These are phyloP conservation scores for Machaerirhynchus nigripectus DNA, from an alignment of 2,113 vertebrate genomes.

Conservation along the genomic window DNA sequence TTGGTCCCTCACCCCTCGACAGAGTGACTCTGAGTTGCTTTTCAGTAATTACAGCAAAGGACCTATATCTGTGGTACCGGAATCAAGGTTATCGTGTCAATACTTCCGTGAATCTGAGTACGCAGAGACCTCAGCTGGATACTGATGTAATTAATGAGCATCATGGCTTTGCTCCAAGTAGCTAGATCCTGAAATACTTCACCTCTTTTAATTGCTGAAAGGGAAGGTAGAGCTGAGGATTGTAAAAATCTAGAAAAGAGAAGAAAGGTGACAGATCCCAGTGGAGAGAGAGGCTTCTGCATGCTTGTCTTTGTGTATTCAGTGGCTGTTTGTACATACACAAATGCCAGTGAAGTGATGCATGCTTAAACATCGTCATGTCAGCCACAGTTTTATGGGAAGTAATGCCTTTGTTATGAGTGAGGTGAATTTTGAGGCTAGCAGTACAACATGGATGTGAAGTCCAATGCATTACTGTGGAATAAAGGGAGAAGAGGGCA, in stretches of 20 bases:
- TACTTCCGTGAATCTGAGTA: neutral
- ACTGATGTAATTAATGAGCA: neutral
- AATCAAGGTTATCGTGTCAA: rapidly evolving
- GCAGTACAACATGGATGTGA: neutral
- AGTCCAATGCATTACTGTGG: neutral
- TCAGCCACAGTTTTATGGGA: neutral
- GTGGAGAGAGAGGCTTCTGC: neutral
- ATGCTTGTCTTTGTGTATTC: neutral
- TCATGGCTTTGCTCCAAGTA: neutral
- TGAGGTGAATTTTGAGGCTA: neutral
- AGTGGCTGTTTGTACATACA: neutral
- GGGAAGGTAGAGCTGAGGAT: neutral
- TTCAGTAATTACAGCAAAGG: neutral
- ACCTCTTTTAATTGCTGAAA: neutral
- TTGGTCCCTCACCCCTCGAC: neutral
- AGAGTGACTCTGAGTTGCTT: neutral
- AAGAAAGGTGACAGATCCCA: neutral
- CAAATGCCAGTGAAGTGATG: neutral
- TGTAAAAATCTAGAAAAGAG: neutral
- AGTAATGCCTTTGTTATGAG: neutral
- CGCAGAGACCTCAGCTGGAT: neutral
- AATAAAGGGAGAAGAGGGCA: neutral
- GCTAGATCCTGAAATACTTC: neutral
- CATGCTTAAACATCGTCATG: neutral
- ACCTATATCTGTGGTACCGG: neutral